A percentile compares a stretch with the other conserved stretches of the same genome.
Conservation (phyloP, 2,113 vertebrate species). For the Callocephalon fimbriatum region DNA sequence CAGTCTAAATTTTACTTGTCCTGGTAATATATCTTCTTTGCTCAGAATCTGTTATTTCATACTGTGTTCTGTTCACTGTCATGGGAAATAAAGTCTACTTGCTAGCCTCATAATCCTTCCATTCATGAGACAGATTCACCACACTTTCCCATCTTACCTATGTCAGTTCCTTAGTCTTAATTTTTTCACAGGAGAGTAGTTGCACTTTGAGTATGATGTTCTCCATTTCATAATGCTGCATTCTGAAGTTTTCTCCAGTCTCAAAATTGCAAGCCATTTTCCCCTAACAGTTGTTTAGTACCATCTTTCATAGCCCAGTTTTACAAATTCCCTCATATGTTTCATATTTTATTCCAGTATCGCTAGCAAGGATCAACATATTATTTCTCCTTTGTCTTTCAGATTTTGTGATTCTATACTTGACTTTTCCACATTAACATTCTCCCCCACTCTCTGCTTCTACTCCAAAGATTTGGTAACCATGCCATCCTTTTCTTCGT, state of each 20-base stretch:
- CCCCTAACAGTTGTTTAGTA: not conserved
- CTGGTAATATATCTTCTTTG: not conserved
- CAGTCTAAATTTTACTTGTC: not conserved
- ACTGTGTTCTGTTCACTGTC: not conserved
- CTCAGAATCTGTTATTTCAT: not conserved
- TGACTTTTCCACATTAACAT: not conserved
- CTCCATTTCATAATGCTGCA: not conserved
- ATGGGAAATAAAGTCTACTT: not conserved
- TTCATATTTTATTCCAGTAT: not conserved
- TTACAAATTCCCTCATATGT: not conserved
- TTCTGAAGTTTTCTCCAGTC: not conserved
- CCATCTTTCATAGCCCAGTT: not conserved
- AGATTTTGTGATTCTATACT: not conserved
- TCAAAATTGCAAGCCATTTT: not conserved
- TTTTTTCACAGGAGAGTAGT: not conserved
- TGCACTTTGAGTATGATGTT: not conserved
- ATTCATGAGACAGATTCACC: not conserved
- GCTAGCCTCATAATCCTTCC: not conserved
- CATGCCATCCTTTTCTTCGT: not conserved
- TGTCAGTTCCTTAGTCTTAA: not conserved
- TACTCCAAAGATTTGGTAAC: constrained; percentile 1
- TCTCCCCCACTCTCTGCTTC: not conserved
- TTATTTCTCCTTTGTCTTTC: not conserved
- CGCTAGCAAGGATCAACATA: not conserved
- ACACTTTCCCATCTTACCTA: not conserved